A percentile compares a stretch with the other conserved stretches of the same genome.
Conservation (phyloP, 2,888 invertebrate genomes). For the Bibio marci region DNA sequence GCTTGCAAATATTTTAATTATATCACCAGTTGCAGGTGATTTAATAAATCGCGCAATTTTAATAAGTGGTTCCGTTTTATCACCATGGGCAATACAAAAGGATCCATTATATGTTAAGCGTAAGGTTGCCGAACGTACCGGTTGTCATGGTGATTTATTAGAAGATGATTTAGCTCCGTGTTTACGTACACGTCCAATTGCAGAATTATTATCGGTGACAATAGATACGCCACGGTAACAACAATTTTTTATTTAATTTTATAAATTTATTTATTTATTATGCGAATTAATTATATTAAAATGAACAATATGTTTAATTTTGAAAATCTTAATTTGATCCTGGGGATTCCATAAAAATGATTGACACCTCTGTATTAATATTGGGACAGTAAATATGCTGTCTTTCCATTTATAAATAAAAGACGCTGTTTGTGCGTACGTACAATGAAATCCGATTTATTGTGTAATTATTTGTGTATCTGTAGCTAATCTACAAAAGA, state of each 20-base stretch:
- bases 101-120: conserved; percentile 68
- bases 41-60: conserved; percentile 73
- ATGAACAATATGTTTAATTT: too few relatives aligned
- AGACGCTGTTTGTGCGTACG: too few relatives aligned
- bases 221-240: conserved; percentile 61
- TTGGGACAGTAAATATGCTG: too few relatives aligned
- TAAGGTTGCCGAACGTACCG: conserved; percentile 65
- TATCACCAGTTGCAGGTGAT: conserved; percentile 88
- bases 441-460: too few relatives aligned
- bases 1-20: conserved; percentile 85
- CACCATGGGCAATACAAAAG: conserved; percentile 81
- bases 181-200: conserved; percentile 57
- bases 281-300: too few relatives aligned
- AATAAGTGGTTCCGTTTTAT: conserved; percentile 77
- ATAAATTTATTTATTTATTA: not conserved
- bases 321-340: too few relatives aligned
- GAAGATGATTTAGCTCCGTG: conserved; percentile 76
- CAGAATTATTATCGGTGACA: conserved; percentile 53
- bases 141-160: conserved; percentile 65
- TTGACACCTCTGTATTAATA: too few relatives aligned
- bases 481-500: too few relatives aligned
- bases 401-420: too few relatives aligned
- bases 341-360: too few relatives aligned
- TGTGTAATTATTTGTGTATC: too few relatives aligned
- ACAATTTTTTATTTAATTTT: conserved; percentile 4